Base-by-base conservation (phyloP, 2,888 invertebrate genomes). In the Chesias legatella region DNA sequence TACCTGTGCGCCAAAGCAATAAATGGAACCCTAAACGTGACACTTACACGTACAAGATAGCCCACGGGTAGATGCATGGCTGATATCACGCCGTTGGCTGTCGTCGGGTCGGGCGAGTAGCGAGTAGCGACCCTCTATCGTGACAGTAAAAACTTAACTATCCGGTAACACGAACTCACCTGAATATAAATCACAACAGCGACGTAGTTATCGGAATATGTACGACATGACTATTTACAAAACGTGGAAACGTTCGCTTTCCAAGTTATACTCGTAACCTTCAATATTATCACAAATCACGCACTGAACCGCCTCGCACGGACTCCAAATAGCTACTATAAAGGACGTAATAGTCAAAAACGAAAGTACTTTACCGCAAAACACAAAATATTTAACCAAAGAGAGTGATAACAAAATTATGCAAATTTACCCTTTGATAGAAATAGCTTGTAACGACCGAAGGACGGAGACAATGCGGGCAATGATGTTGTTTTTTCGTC, bases 111-210 rank as follows among this genome's bases (percentile, higher is more conserved):
- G 66, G 54, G n/a, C n/a, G 63, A 60, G 54, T 59, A 63, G 62
- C 74, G 81, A 84, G 68, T 73, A 67, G 67, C 61, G 59, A 60
- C 64, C 77, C 77, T 74, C 73, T 84, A 81, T 84, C 82, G 73
- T 72, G 79, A 70, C 73, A 69, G 68, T 85, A 83, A 84, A 84
- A 85, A 73, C 71, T 81, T 81, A 84, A 85, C 81, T 84, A 84
- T 85, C 80, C 70, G 71, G 73, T 67, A 69, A 81, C 86, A 86
- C 75, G 83, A 78, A 79, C 70, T 69, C 76, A 79, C 79, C 75
- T 77, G 71, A 73, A 77, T 79, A 74, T 81, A 85, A 84, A 85
- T 80, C 79, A 82, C 76, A 63, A 74, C 63, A 57, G 71, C 74
- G 77, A 68, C 62, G 60, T 70, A 79, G 73, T 79, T 84, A 82